Base-by-base conservation (phyloP, 2,888 invertebrate genomes). In the Drosophila mayaguana region DNA sequence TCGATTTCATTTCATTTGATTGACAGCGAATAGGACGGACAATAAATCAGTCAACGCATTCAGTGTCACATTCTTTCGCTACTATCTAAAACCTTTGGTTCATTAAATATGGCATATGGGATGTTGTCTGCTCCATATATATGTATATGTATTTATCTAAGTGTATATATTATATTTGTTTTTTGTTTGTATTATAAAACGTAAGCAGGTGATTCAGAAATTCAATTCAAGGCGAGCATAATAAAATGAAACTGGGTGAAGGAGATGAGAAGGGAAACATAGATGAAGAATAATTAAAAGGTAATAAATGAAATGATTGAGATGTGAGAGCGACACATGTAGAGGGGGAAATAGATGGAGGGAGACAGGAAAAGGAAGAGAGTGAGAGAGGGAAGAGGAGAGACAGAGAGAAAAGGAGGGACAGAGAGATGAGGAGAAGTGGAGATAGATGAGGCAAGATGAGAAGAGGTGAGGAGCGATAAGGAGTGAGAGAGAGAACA, bases 41-140 rank as follows among this genome's bases (percentile, higher is more conserved):
- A 75, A 56, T 75, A 68, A 74, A 60, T 68, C 55, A 28, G 45
- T 73, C 62, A 59, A 28, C 34, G 53, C 38, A n/a, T 56, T 61
- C 46, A 53, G 42, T 57, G 56, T 63, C 71, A 61, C 34, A 61
- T 59, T 50, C 50, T 56, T 53, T 25, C 2, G 8, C 4, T 8
- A 16, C 51, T 22, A 43, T 62, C 63, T 22, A 28, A 45, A 61
- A 45, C 20, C n/a, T 16, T 54, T 22, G 40, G 14, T 20, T 9
- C 51, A 9, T 34, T 4, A 22, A 16, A 16, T 36, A 12, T 20
- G 2, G 20, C 22, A 36, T 51, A 36, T 36, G 50, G 18, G 32
- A 0, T 8, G 12, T 12, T 32, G 32, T 50, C 6, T 14, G 6
- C 28, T 3, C 9, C n/a, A 46, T 25, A 50, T 32, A 50, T 32